Evolutionary conservation across 1,140 invertebrate genomes (phyloP).

Genomic region (Amphibalanus amphitrite): DNA sequence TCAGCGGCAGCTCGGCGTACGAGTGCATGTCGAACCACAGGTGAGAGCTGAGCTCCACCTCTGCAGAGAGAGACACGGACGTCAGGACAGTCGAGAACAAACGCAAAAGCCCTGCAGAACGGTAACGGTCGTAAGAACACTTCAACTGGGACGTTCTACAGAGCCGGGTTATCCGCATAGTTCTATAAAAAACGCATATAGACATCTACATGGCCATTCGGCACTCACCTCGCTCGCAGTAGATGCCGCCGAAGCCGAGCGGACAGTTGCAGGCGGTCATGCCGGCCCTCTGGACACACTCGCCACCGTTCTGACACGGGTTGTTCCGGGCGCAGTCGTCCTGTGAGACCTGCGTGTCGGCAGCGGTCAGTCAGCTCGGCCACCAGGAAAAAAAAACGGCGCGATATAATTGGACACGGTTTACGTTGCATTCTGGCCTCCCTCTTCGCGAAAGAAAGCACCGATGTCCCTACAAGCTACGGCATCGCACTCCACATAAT

Average conservation of each 20-base stretch:
- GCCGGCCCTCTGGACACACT: conserved; percentile 36
- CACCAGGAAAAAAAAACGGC: too few species aligned
- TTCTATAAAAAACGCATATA: too few species aligned
- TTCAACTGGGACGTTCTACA: neutral
- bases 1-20: conserved; percentile 57
- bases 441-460: too few species aligned
- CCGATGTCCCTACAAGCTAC: too few species aligned
- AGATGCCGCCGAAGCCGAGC: conserved; percentile 50
- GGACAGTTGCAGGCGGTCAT: conserved; percentile 58
- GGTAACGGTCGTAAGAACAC: neutral
- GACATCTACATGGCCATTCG: too few species aligned
- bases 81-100: neutral
- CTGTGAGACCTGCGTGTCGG: neutral
- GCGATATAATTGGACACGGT: too few species aligned
- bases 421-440: too few species aligned
- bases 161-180: too few species aligned
- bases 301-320: conserved; percentile 27
- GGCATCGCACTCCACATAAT: too few species aligned
- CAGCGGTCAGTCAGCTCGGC: too few species aligned
- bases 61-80: neutral
- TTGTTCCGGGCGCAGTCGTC: conserved; percentile 22
- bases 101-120: neutral
- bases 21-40: conserved; percentile 56
- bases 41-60: neutral
- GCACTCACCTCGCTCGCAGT: conserved; percentile 54